phyloP scores from a whole-genome alignment of 1,140 invertebrate species.

The Drosophila varians region DNA sequence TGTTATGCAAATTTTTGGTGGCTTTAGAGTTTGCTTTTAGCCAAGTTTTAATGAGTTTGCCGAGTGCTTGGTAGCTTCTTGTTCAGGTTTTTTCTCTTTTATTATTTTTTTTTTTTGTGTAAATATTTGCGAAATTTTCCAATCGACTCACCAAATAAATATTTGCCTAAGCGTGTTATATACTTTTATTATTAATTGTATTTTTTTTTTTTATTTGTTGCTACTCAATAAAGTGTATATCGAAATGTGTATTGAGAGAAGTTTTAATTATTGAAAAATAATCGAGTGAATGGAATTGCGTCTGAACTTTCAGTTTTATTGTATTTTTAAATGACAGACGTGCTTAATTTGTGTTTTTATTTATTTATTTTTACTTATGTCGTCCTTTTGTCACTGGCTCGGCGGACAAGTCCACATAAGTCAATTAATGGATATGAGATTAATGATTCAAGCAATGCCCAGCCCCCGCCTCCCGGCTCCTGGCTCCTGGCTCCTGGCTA shows the following conservation, averaged over 20 bases:
- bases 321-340: constrained; percentile 48
- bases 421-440: constrained; percentile 62
- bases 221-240: background rate
- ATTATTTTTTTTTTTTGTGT: constrained; percentile 16
- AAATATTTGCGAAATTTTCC: constrained; percentile 62
- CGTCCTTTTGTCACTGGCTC: background rate
- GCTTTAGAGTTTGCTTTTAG: constrained; percentile 14
- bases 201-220: background rate
- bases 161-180: constrained; percentile 29
- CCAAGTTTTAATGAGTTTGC: constrained; percentile 52
- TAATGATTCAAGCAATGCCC: constrained; percentile 46
- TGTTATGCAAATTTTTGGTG: constrained; percentile 30
- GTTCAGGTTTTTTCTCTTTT: constrained; percentile 12
- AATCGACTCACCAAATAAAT: constrained; percentile 51
- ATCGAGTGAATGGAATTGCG: background rate
- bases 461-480: no score
- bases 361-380: background rate
- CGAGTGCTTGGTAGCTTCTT: constrained; percentile 10
- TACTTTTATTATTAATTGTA: background rate
- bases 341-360: constrained; percentile 35
- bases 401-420: constrained; percentile 48
- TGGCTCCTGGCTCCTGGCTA: no score
- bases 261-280: background rate
- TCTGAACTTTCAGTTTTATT: background rate
- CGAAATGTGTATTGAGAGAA: background rate